Percentiles rank a stretch among this genome's conserved stretches.
phyloP scores from a whole-genome alignment of 2,888 invertebrate species.

The Perdita meconis region DNA sequence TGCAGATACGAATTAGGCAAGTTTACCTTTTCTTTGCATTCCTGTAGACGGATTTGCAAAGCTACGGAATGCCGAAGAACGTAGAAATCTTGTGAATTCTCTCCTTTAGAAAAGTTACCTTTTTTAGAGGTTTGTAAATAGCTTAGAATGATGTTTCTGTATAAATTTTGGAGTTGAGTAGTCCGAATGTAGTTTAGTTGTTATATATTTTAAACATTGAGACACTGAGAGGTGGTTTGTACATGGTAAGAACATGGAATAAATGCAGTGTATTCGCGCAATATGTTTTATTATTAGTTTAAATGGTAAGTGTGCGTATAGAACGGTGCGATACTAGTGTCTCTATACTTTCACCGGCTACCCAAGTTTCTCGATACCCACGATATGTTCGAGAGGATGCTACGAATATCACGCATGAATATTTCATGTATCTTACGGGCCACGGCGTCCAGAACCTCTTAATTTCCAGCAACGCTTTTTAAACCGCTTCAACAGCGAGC shows the following conservation, averaged over 20 bases:
- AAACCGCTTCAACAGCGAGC: background rate
- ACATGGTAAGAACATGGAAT: slow-evolving; percentile 20
- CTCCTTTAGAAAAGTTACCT: too few relatives aligned
- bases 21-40: too few relatives aligned
- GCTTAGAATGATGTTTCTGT: too few relatives aligned
- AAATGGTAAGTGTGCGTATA: slow-evolving; percentile 28
- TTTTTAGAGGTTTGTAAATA: too few relatives aligned
- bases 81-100: too few relatives aligned
- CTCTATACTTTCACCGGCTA: slow-evolving; percentile 69
- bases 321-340: slow-evolving; percentile 33
- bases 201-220: too few relatives aligned
- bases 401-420: slow-evolving; percentile 51
- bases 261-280: slow-evolving; percentile 39
- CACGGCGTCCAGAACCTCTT: slow-evolving; percentile 22
- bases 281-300: slow-evolving; percentile 48
- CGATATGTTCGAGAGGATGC: slow-evolving; percentile 50
- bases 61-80: too few relatives aligned
- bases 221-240: background rate
- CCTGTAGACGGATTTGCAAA: too few relatives aligned
- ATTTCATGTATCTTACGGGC: slow-evolving; percentile 41
- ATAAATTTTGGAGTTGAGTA: too few relatives aligned
- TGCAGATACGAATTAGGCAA: too few relatives aligned
- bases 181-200: too few relatives aligned
- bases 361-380: slow-evolving; percentile 58
- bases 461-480: slow-evolving; percentile 9